Percentiles rank a stretch among this genome's conserved stretches.
These are phyloP conservation scores for Ephialtes manifestator DNA, from an alignment of 2,888 invertebrate species.

Conservation along the genomic window DNA sequence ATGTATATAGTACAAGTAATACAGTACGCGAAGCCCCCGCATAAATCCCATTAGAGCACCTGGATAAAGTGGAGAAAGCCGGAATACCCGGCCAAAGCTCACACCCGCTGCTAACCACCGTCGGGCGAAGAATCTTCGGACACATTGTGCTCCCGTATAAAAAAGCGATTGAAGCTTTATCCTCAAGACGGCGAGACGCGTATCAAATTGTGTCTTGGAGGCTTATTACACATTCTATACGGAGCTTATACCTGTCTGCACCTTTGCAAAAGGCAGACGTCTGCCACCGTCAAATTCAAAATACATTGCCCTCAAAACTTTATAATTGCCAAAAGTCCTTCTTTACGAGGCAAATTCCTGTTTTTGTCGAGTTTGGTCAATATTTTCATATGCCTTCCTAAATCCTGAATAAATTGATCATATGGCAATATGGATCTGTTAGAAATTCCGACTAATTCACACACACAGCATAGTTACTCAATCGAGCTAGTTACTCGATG, in stretches of 20 bases:
- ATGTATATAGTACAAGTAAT: neutral
- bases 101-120: conserved; percentile 28
- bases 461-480: neutral
- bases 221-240: conserved; percentile 32
- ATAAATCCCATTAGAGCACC: conserved; percentile 73
- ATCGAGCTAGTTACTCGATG: neutral
- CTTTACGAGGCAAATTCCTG: neutral
- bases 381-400: neutral
- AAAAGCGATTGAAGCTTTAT: conserved; percentile 71
- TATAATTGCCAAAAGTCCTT: neutral
- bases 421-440: neutral
- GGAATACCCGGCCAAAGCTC: conserved; percentile 69
- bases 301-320: conserved; percentile 28
- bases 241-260: conserved; percentile 19
- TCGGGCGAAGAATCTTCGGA: conserved; percentile 65
- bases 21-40: conserved; percentile 26
- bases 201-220: conserved; percentile 45
- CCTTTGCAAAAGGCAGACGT: neutral
- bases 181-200: conserved; percentile 47
- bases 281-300: conserved; percentile 7
- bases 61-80: conserved; percentile 70
- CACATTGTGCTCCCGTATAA: conserved; percentile 72
- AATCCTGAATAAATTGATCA: neutral
- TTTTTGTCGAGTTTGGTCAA: neutral
- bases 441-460: neutral